Evolutionary conservation across 2,113 vertebrate genomes (phyloP), one percentile per base, ranked within the genome.

Genomic region (Entomyzon cyanotis): DNA sequence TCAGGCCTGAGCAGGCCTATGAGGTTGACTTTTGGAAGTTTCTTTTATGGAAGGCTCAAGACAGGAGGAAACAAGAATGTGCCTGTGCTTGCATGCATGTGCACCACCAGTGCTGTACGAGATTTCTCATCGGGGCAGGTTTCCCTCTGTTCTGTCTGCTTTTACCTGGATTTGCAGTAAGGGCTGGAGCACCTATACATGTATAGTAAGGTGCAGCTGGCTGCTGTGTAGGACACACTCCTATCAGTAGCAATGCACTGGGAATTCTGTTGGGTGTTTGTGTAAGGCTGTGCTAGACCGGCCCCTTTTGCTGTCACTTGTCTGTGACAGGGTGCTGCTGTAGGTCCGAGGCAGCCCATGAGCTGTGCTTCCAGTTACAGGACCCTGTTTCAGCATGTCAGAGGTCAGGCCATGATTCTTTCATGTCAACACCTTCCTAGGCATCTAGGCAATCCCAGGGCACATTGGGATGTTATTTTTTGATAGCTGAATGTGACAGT

Each of bases 71-170:
- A 12, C 10, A 35, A 39, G 27, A 30, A 31, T 7, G 4, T 10
- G 18, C 7, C 9, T 12, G 37, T n/a, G 6, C 0, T 0, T 59
- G 23, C 12, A 21, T 2, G 22, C 24, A 33, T 1, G 1, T 21
- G 10, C 5, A 9, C 6, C 0, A 1, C 47, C 9, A 20, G n/a
- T 50, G 44, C 42, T 46, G 22, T 30, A 18, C 0, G 1, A 68
- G 24, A 10, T 71, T 55, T 33, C 53, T 60, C 21, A 8, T 7
- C 3, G 4, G 6, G 20, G 67, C 2, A 49, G 37, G 24, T 41
- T 83, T 67, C 4, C 6, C 53, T 70, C 27, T 76, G 11, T 20
- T 44, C 46, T 39, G 0, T 47, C 49, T 92, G 41, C 53, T 73
- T 56, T 73, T 16, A 18, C 30, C 70, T 68, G 80, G 53, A 12